Evolutionary conservation across 1,140 invertebrate genomes (phyloP).

Genomic region (Belonocnema kinseyi): DNA sequence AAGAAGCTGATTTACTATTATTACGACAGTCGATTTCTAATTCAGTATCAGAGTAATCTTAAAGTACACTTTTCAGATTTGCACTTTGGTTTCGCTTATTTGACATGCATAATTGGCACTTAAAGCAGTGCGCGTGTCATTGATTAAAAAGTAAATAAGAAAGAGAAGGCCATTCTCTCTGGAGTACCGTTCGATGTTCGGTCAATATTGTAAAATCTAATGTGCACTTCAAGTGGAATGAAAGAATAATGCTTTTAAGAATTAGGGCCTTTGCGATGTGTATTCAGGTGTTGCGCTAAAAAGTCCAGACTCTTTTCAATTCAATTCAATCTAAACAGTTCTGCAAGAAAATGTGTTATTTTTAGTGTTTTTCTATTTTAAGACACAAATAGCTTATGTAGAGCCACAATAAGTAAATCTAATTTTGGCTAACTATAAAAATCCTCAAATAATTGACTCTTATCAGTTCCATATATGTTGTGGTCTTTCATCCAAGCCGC

Average conservation of each 20-base stretch:
- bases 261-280: neutral
- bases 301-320: neutral
- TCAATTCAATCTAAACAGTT: neutral
- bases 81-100: neutral
- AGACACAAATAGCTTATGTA: neutral
- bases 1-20: no score
- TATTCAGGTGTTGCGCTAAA: neutral
- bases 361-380: neutral
- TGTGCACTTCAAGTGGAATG: neutral
- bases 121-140: neutral
- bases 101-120: neutral
- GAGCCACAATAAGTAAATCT: neutral
- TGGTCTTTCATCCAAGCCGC: slow-evolving; percentile 15
- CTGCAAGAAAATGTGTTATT: neutral
- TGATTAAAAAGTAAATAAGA: slow-evolving; percentile 20
- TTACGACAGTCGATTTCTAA: no score
- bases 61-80: no score
- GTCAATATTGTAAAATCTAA: slow-evolving; percentile 22
- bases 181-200: neutral
- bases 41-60: no score
- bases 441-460: neutral
- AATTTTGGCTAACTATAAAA: neutral
- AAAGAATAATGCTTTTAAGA: neutral
- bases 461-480: neutral
- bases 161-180: neutral